These are phyloP conservation scores for Caenorhabditis macrosperma DNA, from an alignment of 2,888 invertebrate species.

Conservation along the genomic window DNA sequence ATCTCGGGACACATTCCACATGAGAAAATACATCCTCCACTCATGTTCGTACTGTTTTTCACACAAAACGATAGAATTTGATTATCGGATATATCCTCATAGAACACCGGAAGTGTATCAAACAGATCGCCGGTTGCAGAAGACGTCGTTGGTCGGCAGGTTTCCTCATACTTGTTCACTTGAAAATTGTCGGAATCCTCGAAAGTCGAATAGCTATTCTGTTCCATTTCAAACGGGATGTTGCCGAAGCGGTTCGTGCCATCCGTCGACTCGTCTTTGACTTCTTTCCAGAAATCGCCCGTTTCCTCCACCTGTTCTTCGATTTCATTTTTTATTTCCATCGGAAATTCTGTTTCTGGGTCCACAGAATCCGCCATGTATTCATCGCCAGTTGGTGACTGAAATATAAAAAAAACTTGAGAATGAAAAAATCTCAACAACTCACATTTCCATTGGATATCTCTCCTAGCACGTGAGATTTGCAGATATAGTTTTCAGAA, in stretches of 20 bases:
- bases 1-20: constrained; percentile 33
- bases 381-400: no score
- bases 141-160: constrained; percentile 17
- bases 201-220: neutral
- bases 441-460: neutral
- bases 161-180: neutral
- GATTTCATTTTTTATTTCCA: constrained; percentile 1
- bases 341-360: neutral
- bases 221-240: constrained; percentile 16
- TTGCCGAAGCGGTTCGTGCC: neutral
- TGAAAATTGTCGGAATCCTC: neutral
- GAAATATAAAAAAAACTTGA: neutral
- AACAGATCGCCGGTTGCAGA: neutral
- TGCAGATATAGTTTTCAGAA: constrained; percentile 12
- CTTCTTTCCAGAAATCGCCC: neutral
- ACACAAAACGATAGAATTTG: constrained; percentile 34
- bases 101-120: neutral
- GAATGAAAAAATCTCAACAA: neutral
- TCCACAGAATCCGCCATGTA: neutral
- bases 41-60: constrained; percentile 15
- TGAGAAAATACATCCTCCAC: constrained; percentile 7
- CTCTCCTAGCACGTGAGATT: neutral
- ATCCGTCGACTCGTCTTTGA: constrained; percentile 9
- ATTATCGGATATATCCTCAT: constrained; percentile 13
- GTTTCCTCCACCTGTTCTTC: neutral